Conservation (phyloP, 2,113 vertebrate genomes). For the Lepisosteus osseus region DNA sequence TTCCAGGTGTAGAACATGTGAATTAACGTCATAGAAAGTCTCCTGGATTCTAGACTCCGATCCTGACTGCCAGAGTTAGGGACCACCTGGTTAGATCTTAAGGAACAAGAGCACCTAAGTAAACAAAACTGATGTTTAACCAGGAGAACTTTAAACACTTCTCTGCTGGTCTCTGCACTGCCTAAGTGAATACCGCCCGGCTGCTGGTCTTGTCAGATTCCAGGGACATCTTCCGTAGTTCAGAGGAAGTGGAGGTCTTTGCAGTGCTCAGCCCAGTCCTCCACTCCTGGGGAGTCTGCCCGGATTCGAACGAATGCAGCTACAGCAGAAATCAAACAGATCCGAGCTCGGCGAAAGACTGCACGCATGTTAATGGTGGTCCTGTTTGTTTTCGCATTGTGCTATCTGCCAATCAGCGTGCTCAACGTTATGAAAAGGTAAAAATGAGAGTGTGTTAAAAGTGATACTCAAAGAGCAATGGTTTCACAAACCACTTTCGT, state of each 20-base stretch:
- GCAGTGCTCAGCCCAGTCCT: slow-evolving; percentile 63
- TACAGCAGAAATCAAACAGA: slow-evolving; percentile 93
- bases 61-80: too few relatives aligned
- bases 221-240: slow-evolving; percentile 83
- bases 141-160: too few relatives aligned
- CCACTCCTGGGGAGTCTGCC: slow-evolving; percentile 61
- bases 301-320: slow-evolving; percentile 75
- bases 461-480: too few relatives aligned
- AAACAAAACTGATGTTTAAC: too few relatives aligned
- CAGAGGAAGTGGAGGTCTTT: slow-evolving; percentile 87
- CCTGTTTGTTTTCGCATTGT: slow-evolving; percentile 89
- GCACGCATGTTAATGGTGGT: slow-evolving; percentile 96
- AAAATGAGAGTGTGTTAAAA: neutral
- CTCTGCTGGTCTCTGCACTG: neutral
- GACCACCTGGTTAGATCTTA: too few relatives aligned
- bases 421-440: slow-evolving; percentile 97
- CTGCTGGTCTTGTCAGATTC: slow-evolving; percentile 68
- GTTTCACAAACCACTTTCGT: too few relatives aligned
- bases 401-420: slow-evolving; percentile 93
- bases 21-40: too few relatives aligned
- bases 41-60: too few relatives aligned
- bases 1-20: too few relatives aligned
- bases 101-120: too few relatives aligned
- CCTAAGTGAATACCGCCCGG: too few relatives aligned
- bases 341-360: slow-evolving; percentile 85